Evolutionary conservation across 2,113 vertebrate genomes (phyloP), one percentile per base, ranked within the genome.

Genomic region (Puffinus mauretanicus): DNA sequence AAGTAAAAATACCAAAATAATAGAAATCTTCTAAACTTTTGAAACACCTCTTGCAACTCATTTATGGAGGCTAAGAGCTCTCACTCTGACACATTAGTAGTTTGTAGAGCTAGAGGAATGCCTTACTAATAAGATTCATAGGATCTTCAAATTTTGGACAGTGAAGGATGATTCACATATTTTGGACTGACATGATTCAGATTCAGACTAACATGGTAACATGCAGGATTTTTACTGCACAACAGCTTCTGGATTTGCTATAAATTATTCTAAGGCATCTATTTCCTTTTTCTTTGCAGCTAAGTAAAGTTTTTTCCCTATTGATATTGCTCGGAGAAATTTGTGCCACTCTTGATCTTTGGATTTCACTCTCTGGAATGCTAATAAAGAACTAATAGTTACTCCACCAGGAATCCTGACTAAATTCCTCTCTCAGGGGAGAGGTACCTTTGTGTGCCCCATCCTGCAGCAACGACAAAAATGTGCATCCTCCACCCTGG

Each of bases 401-500:
- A 58, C 7, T 32, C 25, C 16, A 82, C 16, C 9, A 70, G 57
- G 88, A 82, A 82, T 70, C n/a, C 13, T 57, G 54, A 69, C 30
- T 44, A 61, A 85, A 70, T 46, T 64, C 7, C 4, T 86, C 16
- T 13, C 27, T n/a, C 20, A 15, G 11, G 4, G 13, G 12, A 82
- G 10, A 79, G 24, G 7, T 61, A 27, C 7, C 11, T 71, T 49
- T 44, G 5, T 47, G 46, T 58, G 20, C 2, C 8, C 32, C 13
- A 55, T 46, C 29, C 51, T 67, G 22, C 29, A 86, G 32, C 26
- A 75, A 29, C 16, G 13, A 65, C 15, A 77, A 90, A 79, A 92
- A 77, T 13, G 1, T 16, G 6, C 18, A 44, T 44, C 10, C 2
- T 47, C 10, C 25, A 4, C 10, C 3, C 11, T 60, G 11, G 4